Evolutionary conservation across 1,140 invertebrate species (phyloP).

Genomic region (Whitmania pigra): DNA sequence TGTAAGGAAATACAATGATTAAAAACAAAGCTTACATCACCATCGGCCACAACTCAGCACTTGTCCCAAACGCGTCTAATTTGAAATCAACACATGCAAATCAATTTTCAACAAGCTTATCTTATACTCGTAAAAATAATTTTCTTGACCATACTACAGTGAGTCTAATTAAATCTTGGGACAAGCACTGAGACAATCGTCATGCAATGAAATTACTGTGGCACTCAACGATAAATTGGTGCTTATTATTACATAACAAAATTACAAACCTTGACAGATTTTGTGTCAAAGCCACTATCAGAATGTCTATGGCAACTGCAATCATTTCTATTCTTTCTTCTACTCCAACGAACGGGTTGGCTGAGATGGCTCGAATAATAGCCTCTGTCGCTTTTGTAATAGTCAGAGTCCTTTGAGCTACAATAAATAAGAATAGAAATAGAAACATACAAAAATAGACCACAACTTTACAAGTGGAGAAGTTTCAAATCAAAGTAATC

Average conservation of each 20-base stretch:
- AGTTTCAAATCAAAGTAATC: not conserved
- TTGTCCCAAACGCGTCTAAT: too few relatives aligned
- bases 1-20: too few relatives aligned
- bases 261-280: slow-evolving; percentile 7
- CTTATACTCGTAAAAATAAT: too few relatives aligned
- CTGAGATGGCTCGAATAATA: slow-evolving; percentile 7
- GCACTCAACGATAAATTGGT: not conserved
- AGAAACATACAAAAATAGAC: not conserved
- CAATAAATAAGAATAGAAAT: not conserved
- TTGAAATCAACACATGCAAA: too few relatives aligned
- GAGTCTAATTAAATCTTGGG: too few relatives aligned
- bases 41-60: too few relatives aligned
- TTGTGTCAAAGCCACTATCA: slow-evolving; percentile 12
- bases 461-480: not conserved
- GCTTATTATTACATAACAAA: not conserved
- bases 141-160: too few relatives aligned
- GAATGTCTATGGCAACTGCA: slow-evolving; percentile 2
- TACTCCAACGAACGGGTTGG: not conserved
- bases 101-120: too few relatives aligned
- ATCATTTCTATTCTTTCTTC: not conserved
- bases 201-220: not conserved
- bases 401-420: too few relatives aligned
- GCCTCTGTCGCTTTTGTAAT: not conserved
- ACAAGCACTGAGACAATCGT: too few relatives aligned
- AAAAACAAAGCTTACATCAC: too few relatives aligned